These are phyloP conservation scores for Berghia stephanieae DNA, from an alignment of 1,140 invertebrate genomes.

Conservation along the genomic window DNA sequence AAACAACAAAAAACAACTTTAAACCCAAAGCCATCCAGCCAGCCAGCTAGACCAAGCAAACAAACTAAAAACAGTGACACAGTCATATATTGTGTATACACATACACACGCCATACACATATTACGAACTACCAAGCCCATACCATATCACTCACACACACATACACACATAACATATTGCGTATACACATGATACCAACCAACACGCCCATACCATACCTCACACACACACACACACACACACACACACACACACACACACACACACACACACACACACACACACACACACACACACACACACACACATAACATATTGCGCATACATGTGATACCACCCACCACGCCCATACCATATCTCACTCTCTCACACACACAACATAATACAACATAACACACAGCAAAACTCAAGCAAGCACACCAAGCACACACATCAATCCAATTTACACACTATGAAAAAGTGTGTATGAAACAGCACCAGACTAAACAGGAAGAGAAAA, in stretches of 20 bases:
- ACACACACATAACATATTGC: background rate
- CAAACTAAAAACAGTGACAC: no score
- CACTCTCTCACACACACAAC: background rate
- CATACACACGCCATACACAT: background rate
- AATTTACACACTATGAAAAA: background rate
- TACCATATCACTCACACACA: background rate
- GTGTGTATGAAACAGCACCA: no score
- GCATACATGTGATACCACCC: no score
- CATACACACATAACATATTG: background rate
- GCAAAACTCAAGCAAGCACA: background rate
- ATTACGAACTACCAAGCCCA: background rate
- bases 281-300: background rate
- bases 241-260: conserved; percentile 11
- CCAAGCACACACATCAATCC: background rate
- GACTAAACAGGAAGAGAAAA: no score
- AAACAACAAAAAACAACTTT: no score
- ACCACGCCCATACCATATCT: no score
- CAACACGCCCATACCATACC: background rate
- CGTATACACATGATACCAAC: background rate
- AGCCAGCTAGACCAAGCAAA: no score
- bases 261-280: conserved; percentile 6
- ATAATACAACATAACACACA: background rate
- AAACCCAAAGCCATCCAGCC: no score
- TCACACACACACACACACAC: background rate
- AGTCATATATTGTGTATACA: background rate